phyloP scores from a whole-genome alignment of 2,888 invertebrate genomes.

The Andrena hattorfiana region DNA sequence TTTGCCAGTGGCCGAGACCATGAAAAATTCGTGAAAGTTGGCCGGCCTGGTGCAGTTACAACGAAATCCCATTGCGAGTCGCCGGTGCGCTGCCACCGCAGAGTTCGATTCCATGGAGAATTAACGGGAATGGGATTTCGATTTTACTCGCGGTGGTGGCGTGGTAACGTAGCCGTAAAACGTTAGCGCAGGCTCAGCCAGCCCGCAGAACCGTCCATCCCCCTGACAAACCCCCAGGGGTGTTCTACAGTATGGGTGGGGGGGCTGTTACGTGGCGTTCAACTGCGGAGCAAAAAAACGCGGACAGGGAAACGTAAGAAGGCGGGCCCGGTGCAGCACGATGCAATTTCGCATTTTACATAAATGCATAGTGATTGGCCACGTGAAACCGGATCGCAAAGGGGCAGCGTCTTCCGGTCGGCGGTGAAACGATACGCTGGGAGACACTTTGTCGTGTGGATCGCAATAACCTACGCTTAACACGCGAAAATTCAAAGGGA shows the following conservation, averaged over 20 bases:
- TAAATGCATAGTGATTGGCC: slow-evolving; percentile 72
- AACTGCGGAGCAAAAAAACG: slow-evolving; percentile 29
- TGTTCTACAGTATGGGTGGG: slow-evolving; percentile 42
- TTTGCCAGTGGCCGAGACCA: slow-evolving; percentile 6
- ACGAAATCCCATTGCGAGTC: slow-evolving; percentile 78
- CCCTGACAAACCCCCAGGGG: slow-evolving; percentile 55
- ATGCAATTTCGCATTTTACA: slow-evolving; percentile 79
- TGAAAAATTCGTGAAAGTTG: slow-evolving; percentile 58
- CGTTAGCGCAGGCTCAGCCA: slow-evolving; percentile 75
- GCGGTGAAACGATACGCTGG: slow-evolving; percentile 30
- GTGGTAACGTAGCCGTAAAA: slow-evolving; percentile 75
- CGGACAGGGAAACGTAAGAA: slow-evolving; percentile 55
- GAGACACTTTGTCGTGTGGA: slow-evolving; percentile 7
- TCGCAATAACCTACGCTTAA: neutral
- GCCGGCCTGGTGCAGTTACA: slow-evolving; percentile 70
- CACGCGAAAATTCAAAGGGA: neutral
- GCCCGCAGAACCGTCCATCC: slow-evolving; percentile 70
- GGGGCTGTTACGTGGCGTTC: slow-evolving; percentile 29
- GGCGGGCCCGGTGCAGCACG: slow-evolving; percentile 45
- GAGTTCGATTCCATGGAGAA: slow-evolving; percentile 82
- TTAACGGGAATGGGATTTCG: slow-evolving; percentile 81
- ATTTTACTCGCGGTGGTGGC: slow-evolving; percentile 74
- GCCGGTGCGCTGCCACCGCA: slow-evolving; percentile 74
- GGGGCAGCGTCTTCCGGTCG: slow-evolving; percentile 25
- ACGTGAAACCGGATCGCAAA: slow-evolving; percentile 16